Percentiles rank a stretch among this genome's conserved stretches.
Evolutionary conservation across 1,140 invertebrate genomes (phyloP).

Genomic region (Araneus ventricosus): DNA sequence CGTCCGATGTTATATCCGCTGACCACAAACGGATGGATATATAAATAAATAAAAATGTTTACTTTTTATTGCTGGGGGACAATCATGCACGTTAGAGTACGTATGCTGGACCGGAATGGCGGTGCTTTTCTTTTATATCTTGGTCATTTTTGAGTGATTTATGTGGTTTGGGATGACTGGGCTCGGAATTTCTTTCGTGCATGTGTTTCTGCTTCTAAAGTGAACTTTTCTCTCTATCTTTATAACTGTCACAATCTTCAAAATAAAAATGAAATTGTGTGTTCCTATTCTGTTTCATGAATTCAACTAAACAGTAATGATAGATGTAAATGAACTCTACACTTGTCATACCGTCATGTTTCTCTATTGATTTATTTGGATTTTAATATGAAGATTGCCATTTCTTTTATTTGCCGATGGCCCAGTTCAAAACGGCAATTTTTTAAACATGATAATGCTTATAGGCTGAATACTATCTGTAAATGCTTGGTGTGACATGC

Average conservation of each 20-base stretch:
- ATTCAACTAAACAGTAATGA: no score
- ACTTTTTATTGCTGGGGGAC: neutral
- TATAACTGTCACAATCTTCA: no score
- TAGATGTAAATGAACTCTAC: no score
- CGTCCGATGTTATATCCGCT: neutral
- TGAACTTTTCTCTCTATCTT: neutral
- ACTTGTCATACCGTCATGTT: no score
- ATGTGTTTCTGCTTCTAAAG: neutral
- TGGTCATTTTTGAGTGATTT: conserved; percentile 20
- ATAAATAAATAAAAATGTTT: conserved; percentile 23
- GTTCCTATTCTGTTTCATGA: no score
- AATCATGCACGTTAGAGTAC: neutral
- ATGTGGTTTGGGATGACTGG: neutral
- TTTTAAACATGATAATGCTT: no score
- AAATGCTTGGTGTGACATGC: no score
- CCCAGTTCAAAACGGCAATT: no score
- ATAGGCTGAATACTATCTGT: no score
- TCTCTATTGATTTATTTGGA: no score
- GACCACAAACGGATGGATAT: neutral
- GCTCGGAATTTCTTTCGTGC: neutral
- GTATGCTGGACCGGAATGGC: neutral
- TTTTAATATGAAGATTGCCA: no score
- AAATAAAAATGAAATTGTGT: neutral
- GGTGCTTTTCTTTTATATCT: neutral
- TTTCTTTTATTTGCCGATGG: no score